Evolutionary conservation across 1,140 invertebrate species (phyloP).

Genomic region (Drosophila punjabiensis): DNA sequence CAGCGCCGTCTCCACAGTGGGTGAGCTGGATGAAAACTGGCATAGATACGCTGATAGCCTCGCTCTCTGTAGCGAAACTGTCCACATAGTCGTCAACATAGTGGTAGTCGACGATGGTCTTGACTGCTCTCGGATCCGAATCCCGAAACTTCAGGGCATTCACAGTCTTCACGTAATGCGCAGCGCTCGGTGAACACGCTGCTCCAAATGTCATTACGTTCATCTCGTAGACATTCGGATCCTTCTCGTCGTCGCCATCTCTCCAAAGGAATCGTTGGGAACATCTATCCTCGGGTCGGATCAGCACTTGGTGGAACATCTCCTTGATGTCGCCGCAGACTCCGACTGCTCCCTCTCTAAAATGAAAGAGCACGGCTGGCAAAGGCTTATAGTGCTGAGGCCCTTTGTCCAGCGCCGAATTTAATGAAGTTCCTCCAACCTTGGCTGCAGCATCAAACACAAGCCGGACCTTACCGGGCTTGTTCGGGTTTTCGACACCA

Average conservation of each 20-base stretch:
- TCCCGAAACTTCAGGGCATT: neutral
- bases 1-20: too few relatives aligned
- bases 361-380: neutral
- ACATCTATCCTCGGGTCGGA: neutral
- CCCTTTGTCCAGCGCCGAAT: neutral
- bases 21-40: slow-evolving; percentile 1
- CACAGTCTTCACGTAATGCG: neutral
- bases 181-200: too few relatives aligned
- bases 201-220: neutral
- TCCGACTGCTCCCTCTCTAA: neutral
- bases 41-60: too few relatives aligned
- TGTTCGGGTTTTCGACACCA: too few relatives aligned
- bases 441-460: too few relatives aligned
- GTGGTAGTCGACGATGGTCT: too few relatives aligned
- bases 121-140: neutral
- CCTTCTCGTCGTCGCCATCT: neutral
- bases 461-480: too few relatives aligned
- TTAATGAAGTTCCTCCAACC: neutral
- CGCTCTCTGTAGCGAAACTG: too few relatives aligned
- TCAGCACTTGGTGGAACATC: neutral
- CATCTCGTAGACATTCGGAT: too few relatives aligned
- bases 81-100: neutral
- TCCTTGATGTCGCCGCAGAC: neutral
- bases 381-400: slow-evolving; percentile 25
- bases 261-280: neutral